These are phyloP conservation scores for Artemia sp. DNA, from an alignment of 2,888 invertebrate genomes.

Conservation along the genomic window DNA sequence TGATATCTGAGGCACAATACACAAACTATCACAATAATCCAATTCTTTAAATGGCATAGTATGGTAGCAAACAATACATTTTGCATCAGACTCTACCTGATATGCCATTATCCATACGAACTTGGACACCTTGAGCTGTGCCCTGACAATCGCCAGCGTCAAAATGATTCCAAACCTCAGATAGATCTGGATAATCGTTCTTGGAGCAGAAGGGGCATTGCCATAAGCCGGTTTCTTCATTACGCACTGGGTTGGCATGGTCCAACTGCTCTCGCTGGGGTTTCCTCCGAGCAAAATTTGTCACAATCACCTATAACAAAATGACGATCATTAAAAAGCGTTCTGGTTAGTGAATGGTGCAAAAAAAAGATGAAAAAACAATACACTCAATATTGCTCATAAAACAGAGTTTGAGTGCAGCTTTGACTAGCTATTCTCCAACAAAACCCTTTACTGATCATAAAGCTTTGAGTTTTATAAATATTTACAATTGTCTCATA, in stretches of 20 bases:
- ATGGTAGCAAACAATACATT: too few species aligned
- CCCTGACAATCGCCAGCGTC: constrained; percentile 91
- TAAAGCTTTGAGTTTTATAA: too few species aligned
- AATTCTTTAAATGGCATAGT: too few species aligned
- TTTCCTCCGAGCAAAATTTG: constrained; percentile 63
- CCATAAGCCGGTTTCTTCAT: constrained; percentile 87
- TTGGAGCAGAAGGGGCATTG: constrained; percentile 88
- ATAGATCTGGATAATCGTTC: constrained; percentile 85
- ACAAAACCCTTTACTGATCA: too few species aligned
- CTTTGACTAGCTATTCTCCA: constrained; percentile 6
- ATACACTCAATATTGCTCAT: constrained; percentile 1
- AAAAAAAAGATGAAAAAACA: constrained; percentile 17
- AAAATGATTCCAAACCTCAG: constrained; percentile 97
- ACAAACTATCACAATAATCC: too few species aligned
- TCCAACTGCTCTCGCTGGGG: constrained; percentile 85
- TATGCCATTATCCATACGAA: constrained; percentile 76
- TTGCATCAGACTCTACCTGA: constrained; percentile 33
- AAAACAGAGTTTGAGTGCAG: not conserved
- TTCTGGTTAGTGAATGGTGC: not conserved
- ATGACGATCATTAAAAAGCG: too few species aligned
- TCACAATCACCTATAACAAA: constrained; percentile 29
- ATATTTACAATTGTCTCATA: too few species aligned
- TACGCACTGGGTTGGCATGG: constrained; percentile 83
- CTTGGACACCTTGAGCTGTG: constrained; percentile 75
- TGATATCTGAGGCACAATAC: too few species aligned